Conservation (phyloP, 1,140 invertebrate species). For the Zaprionus vittiger region DNA sequence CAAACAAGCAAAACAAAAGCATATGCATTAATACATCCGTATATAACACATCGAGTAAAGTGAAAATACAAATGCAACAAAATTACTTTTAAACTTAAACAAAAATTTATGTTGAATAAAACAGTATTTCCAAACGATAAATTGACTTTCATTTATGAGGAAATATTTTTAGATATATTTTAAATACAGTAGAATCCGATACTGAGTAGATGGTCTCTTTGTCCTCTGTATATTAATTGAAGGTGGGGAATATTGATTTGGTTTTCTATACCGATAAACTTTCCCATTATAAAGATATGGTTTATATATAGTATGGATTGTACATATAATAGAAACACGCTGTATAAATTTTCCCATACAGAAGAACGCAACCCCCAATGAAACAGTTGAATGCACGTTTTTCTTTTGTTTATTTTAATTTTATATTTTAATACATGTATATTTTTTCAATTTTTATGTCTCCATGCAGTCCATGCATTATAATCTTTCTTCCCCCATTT, state of each 20-base stretch:
- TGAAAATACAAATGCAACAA: conserved; percentile 73
- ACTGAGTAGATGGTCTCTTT: no score
- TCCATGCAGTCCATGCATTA: conserved; percentile 33
- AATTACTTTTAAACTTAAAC: conserved; percentile 79
- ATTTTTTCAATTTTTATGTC: conserved; percentile 33
- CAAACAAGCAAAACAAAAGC: conserved; percentile 58
- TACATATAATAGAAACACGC: no score
- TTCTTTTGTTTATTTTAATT: conserved; percentile 44
- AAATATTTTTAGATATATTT: neutral
- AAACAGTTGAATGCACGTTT: conserved; percentile 17
- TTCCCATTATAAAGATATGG: no score
- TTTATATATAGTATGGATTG: neutral
- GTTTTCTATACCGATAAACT: no score
- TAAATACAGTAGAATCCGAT: no score
- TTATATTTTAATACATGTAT: conserved; percentile 48
- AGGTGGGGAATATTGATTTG: no score
- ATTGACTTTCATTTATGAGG: neutral
- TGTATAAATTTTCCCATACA: no score
- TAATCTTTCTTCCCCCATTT: conserved; percentile 22
- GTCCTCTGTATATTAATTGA: no score
- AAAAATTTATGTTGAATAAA: conserved; percentile 83
- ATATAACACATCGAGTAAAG: conserved; percentile 80
- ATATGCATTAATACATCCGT: conserved; percentile 70
- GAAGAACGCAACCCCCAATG: no score
- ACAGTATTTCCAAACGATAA: conserved; percentile 70